phyloP scores from a whole-genome alignment of 2,888 invertebrate genomes.

The Coelopa pilipes region DNA sequence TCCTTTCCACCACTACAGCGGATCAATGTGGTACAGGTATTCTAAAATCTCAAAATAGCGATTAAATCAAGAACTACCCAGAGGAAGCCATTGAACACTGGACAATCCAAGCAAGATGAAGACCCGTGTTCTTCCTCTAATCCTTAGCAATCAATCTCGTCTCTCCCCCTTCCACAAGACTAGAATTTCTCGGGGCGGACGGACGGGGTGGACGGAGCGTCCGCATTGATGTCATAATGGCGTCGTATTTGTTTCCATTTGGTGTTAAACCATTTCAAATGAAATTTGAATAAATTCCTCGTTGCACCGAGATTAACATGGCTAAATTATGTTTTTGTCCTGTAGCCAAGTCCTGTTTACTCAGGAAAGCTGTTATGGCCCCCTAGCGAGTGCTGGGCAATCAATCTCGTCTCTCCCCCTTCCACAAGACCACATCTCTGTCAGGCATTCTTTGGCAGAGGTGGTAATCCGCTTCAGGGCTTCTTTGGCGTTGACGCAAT shows the following conservation, averaged over 20 bases:
- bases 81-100: background rate
- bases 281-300: constrained; percentile 43
- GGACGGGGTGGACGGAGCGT: background rate
- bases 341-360: background rate
- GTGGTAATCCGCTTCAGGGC: constrained; percentile 30
- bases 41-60: too few species aligned
- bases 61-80: too few species aligned
- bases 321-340: constrained; percentile 31
- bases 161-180: background rate
- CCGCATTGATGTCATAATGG: constrained; percentile 18
- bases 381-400: background rate
- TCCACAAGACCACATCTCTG: background rate
- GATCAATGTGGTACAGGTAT: too few species aligned
- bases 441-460: constrained; percentile 3
- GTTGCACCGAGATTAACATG: constrained; percentile 35
- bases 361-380: background rate
- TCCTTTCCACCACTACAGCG: too few species aligned
- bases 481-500: constrained; percentile 5
- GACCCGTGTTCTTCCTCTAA: background rate
- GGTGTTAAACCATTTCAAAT: constrained; percentile 34
- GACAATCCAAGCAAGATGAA: background rate
- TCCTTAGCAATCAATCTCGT: constrained; percentile 46
- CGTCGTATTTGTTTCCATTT: constrained; percentile 43
- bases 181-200: background rate
- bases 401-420: background rate